Evolutionary conservation across 2,797 vertebrate species (phyloP).

Genomic region (Ficedula albicollis): DNA sequence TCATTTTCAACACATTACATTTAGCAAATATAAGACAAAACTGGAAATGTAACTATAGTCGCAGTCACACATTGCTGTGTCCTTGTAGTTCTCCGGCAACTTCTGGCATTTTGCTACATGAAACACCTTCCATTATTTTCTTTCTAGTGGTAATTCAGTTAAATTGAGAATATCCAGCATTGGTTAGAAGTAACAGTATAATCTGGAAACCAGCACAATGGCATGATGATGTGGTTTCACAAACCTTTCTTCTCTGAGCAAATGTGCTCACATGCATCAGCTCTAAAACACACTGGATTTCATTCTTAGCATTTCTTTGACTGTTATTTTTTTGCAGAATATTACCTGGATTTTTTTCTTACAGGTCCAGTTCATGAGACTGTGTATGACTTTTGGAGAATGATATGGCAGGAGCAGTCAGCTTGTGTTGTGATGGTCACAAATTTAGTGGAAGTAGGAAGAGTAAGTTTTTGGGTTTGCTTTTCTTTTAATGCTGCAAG

Average conservation of each 20-base stretch:
- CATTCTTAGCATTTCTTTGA: background rate
- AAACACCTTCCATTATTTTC: background rate
- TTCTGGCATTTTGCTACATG: background rate
- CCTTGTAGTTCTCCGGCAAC: background rate
- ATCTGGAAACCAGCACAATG: background rate
- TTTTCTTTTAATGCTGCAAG: background rate
- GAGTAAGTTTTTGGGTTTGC: slow-evolving; percentile 80
- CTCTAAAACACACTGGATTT: background rate
- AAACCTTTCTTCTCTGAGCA: background rate
- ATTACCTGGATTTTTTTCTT: slow-evolving; percentile 28
- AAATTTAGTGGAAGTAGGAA: slow-evolving; percentile 97
- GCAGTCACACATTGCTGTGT: background rate
- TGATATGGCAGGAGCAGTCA: slow-evolving; percentile 99
- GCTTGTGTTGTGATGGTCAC: slow-evolving; percentile 99
- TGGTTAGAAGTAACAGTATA: background rate
- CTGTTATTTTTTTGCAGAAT: background rate
- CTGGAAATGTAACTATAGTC: background rate
- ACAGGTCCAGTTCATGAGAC: slow-evolving; percentile 98
- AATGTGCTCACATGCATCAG: background rate
- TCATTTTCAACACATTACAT: background rate
- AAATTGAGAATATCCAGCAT: background rate
- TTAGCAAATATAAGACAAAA: background rate
- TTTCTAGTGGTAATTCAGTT: slow-evolving; percentile 49
- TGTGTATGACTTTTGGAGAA: slow-evolving; percentile 99
- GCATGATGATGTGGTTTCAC: slow-evolving; percentile 7